Percentiles rank a stretch among this genome's conserved stretches.
Conservation (phyloP, 2,888 invertebrate genomes). For the Augiades crinisus region DNA sequence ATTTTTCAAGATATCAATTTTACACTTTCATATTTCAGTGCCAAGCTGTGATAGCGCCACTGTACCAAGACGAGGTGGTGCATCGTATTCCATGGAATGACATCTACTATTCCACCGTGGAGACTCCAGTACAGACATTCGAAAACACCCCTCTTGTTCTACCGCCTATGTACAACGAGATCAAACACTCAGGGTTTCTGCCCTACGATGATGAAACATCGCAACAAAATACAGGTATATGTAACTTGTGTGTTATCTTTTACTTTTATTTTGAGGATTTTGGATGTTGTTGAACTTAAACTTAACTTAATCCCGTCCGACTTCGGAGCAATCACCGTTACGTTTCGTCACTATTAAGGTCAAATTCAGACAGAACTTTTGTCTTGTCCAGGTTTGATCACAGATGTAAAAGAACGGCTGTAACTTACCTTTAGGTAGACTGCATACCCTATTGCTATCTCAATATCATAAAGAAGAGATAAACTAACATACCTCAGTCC, state of each 20-base stretch:
- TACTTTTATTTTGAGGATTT: not conserved
- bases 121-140: not conserved
- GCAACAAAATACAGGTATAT: slow-evolving; percentile 1
- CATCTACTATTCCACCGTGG: slow-evolving; percentile 10
- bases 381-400: too few species aligned
- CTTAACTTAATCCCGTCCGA: too few species aligned
- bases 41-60: slow-evolving; percentile 66
- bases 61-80: slow-evolving; percentile 58
- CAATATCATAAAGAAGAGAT: too few species aligned
- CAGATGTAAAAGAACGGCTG: too few species aligned
- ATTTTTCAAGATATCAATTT: not conserved
- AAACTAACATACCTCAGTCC: too few species aligned
- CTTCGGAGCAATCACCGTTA: too few species aligned
- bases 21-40: slow-evolving; percentile 50
- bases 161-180: slow-evolving; percentile 11
- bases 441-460: too few species aligned
- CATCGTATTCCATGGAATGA: slow-evolving; percentile 39
- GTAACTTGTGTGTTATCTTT: too few species aligned
- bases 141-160: not conserved
- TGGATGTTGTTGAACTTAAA: too few species aligned
- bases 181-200: not conserved
- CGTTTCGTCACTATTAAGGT: too few species aligned
- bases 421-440: too few species aligned
- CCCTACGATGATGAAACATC: not conserved
- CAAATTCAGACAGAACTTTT: too few species aligned